phyloP scores from a whole-genome alignment of 2,888 invertebrate genomes.

The Pilophorus perplexus region DNA sequence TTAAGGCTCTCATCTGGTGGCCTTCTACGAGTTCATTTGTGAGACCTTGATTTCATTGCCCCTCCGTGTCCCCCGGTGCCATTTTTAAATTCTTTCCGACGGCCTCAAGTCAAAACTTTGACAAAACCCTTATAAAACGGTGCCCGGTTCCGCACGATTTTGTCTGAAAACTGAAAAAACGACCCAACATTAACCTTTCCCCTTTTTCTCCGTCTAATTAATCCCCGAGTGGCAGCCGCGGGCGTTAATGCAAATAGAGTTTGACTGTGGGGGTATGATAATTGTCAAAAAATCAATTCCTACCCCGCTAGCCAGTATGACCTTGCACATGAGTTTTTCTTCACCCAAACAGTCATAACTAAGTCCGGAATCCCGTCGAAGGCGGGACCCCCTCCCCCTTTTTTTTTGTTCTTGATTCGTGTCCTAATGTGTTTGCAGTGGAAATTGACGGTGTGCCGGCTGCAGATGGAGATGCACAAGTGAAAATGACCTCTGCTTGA shows the following conservation, averaged over 20 bases:
- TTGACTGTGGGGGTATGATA: conserved; percentile 31
- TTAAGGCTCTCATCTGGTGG: neutral
- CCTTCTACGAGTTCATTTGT: neutral
- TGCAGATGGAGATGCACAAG: neutral
- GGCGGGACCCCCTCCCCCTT: too few species aligned
- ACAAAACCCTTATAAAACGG: too few species aligned
- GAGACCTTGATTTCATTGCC: conserved; percentile 17
- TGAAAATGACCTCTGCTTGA: neutral
- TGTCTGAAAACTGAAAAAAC: conserved; percentile 6
- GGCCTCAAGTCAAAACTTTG: neutral
- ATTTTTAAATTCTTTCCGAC: conserved; percentile 7
- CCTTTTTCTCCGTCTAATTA: conserved; percentile 2
- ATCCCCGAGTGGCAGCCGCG: neutral
- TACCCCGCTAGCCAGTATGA: conserved; percentile 23
- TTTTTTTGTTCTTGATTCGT: too few species aligned
- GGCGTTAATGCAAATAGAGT: conserved; percentile 28
- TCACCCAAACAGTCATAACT: conserved; percentile 32
- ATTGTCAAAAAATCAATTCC: conserved; percentile 42
- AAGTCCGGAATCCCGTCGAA: neutral
- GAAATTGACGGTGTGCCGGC: neutral
- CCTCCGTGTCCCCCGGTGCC: too few species aligned
- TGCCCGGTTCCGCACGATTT: too few species aligned
- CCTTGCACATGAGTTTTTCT: conserved; percentile 36
- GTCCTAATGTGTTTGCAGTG: neutral
- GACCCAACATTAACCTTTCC: neutral